Conservation (phyloP, 2,888 invertebrate genomes). For the Sepiola atlantica region DNA sequence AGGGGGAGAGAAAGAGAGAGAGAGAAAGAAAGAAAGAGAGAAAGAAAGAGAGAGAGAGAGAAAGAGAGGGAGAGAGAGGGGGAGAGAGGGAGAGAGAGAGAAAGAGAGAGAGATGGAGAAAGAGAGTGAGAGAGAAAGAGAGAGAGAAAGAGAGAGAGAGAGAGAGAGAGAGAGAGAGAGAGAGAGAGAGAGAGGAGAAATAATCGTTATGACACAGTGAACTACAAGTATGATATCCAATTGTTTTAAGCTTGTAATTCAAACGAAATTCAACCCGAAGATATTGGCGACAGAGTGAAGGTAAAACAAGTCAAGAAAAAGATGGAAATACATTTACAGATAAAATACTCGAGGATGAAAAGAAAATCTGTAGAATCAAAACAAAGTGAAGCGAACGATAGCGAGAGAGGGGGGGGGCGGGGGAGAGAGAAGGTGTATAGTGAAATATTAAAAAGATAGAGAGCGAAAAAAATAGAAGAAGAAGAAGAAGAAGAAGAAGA, state of each 20-base stretch:
- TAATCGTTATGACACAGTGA: not conserved
- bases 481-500: not conserved
- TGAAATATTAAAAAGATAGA: not conserved
- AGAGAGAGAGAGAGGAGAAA: not conserved
- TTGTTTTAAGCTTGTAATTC: no score
- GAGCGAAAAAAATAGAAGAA: not conserved
- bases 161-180: not conserved
- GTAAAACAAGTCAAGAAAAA: no score
- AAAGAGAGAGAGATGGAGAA: not conserved
- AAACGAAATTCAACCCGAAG: no score
- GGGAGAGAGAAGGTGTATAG: not conserved
- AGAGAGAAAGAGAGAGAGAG: no score
- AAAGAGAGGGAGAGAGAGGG: no score
- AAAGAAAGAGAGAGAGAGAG: not conserved
- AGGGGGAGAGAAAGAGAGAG: not conserved
- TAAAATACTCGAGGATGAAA: not conserved
- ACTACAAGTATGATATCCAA: no score
- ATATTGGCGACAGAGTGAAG: no score
- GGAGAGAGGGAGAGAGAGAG: not conserved
- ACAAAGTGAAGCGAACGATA: not conserved
- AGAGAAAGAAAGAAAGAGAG: no score
- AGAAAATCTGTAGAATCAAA: not conserved
- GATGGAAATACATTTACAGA: not conserved
- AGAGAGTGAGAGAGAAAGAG: not conserved
- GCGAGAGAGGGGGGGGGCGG: not conserved